Conservation (phyloP, 2,888 invertebrate genomes). For the Nymphalis urticae region DNA sequence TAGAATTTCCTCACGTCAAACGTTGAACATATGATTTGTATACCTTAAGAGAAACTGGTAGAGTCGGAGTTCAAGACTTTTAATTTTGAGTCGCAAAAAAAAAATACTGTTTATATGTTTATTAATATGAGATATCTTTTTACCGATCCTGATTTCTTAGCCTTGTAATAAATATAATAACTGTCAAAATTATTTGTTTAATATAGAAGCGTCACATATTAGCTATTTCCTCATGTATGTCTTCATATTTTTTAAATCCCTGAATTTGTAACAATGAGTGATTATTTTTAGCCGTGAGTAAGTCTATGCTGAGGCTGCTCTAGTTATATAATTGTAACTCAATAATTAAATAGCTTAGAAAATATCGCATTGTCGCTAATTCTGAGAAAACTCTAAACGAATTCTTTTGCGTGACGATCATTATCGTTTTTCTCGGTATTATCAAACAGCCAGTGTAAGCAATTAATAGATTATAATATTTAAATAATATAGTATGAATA, state of each 20-base stretch:
- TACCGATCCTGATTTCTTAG: too few species aligned
- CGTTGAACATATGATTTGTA: too few species aligned
- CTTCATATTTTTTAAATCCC: not conserved
- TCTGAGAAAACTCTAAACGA: constrained; percentile 6
- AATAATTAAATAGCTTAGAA: constrained; percentile 18
- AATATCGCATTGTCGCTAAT: constrained; percentile 7
- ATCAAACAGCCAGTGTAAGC: constrained; percentile 26
- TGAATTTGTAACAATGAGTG: constrained; percentile 1
- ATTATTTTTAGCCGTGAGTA: not conserved
- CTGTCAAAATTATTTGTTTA: too few species aligned
- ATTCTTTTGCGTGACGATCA: constrained; percentile 51
- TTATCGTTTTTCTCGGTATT: constrained; percentile 50
- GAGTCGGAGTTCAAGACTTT: too few species aligned
- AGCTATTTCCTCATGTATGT: not conserved
- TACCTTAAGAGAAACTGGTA: too few species aligned
- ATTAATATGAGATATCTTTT: too few species aligned
- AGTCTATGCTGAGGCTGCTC: constrained; percentile 10
- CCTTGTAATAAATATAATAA: too few species aligned
- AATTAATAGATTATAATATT: constrained; percentile 26
- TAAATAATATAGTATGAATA: constrained; percentile 29
- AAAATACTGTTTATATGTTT: too few species aligned
- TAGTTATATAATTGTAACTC: constrained; percentile 20
- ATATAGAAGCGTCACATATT: too few species aligned
- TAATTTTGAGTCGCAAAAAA: too few species aligned
- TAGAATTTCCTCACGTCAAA: too few species aligned